Conservation (phyloP, 2,888 invertebrate genomes). For the Allophyes oxyacanthae region DNA sequence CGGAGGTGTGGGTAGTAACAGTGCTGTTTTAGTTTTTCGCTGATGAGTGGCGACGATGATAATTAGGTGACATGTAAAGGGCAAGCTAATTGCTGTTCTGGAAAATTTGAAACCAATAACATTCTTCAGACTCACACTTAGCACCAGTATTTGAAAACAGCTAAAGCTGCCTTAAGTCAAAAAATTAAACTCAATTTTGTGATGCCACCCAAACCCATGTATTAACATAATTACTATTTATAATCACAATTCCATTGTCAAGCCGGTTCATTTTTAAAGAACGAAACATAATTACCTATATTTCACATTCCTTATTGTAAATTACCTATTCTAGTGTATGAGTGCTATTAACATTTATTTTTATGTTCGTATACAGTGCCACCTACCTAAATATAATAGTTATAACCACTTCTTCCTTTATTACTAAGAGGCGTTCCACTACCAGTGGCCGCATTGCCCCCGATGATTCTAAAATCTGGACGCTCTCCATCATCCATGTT, state of each 20-base stretch:
- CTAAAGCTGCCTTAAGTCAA: no score
- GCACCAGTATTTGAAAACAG: no score
- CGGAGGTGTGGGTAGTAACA: no score
- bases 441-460: constrained; percentile 76
- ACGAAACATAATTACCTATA: not conserved
- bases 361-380: not conserved
- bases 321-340: not conserved
- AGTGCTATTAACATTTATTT: not conserved
- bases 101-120: no score
- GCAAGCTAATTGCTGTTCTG: no score
- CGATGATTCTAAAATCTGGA: constrained; percentile 75
- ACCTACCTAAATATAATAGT: constrained; percentile 5
- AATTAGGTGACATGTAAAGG: no score
- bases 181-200: constrained; percentile 10
- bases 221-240: constrained; percentile 37
- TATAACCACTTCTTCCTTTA: constrained; percentile 70
- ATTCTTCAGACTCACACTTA: no score
- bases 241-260: constrained; percentile 32
- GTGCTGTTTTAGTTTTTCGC: no score
- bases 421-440: constrained; percentile 76
- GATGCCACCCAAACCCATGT: constrained; percentile 55
- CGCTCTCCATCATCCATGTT: constrained; percentile 40
- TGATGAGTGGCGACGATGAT: no score
- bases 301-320: not conserved
- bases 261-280: constrained; percentile 47